phyloP scores from a whole-genome alignment of 1,140 invertebrate genomes.

The Nilaparvata lugens region DNA sequence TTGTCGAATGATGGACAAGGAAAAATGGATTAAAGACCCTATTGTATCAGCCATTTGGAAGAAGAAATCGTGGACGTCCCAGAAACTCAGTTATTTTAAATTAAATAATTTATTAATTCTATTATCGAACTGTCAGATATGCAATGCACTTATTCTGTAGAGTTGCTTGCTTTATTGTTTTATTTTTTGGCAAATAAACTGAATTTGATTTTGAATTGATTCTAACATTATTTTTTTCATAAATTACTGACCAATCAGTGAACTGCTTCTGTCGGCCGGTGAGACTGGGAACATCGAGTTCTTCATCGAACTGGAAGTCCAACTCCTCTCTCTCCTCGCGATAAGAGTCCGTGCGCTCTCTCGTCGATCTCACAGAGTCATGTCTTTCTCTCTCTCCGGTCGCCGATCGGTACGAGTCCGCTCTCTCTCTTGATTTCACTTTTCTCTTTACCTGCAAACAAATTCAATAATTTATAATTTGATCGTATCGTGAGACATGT shows the following conservation, averaged over 20 bases:
- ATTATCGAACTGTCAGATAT: no score
- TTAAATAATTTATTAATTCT: no score
- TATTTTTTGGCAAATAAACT: no score
- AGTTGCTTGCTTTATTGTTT: no score
- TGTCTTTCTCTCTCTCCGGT: no score
- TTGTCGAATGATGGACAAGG: no score
- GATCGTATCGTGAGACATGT: constrained; percentile 4
- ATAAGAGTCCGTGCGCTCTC: constrained; percentile 21
- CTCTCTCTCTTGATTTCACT: constrained; percentile 35
- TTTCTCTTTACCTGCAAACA: constrained; percentile 40
- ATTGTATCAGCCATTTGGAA: no score
- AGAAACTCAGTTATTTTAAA: no score
- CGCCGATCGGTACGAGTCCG: no score
- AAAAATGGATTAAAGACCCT: no score
- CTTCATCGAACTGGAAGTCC: constrained; percentile 96
- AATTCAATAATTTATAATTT: constrained; percentile 3
- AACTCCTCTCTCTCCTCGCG: constrained; percentile 50
- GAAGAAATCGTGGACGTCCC: no score
- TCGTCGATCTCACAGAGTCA: neutral
- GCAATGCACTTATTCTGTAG: no score
- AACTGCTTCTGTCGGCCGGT: constrained; percentile 74
- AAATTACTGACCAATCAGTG: constrained; percentile 47
- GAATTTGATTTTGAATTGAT: neutral
- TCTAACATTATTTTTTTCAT: neutral
- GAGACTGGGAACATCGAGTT: constrained; percentile 63